Evolutionary conservation across 2,113 vertebrate genomes (phyloP).

Genomic region (Campylomormyrus tamandua): DNA sequence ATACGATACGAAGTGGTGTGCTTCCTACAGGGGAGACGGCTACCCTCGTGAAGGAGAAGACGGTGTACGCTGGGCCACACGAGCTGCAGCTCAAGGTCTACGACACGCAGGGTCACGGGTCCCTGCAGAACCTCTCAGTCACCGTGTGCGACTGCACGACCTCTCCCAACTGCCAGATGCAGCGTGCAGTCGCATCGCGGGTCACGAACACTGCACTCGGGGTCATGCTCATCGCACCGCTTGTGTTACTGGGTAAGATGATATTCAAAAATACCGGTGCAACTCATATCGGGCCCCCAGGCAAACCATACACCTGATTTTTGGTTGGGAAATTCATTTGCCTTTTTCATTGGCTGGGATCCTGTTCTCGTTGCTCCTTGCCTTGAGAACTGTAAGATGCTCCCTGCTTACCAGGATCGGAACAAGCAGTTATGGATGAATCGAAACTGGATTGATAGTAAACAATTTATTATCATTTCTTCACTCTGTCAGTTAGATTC

Average conservation of each 20-base stretch:
- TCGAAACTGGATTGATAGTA: background rate
- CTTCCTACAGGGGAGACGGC: slow-evolving; percentile 35
- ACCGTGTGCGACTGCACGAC: slow-evolving; percentile 48
- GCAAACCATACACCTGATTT: background rate
- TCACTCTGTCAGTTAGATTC: background rate
- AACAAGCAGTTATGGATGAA: background rate
- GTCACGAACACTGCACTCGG: background rate
- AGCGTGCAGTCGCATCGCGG: background rate
- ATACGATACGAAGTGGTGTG: background rate
- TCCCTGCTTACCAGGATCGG: background rate
- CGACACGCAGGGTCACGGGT: slow-evolving; percentile 36
- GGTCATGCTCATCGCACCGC: slow-evolving; percentile 12
- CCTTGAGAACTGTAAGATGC: background rate
- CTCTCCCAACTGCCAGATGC: slow-evolving; percentile 20
- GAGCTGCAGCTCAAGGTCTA: slow-evolving; percentile 39
- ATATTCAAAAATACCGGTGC: background rate
- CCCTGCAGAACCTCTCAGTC: slow-evolving; percentile 43
- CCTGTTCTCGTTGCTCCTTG: background rate
- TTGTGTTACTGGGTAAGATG: slow-evolving; percentile 45
- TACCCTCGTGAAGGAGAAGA: slow-evolving; percentile 39
- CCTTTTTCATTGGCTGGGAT: background rate
- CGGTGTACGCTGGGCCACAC: slow-evolving; percentile 29
- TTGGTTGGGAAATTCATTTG: background rate
- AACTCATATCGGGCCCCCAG: background rate
- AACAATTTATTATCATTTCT: background rate